These are phyloP conservation scores for Eupithecia dodoneata DNA, from an alignment of 2,888 invertebrate genomes.

Conservation along the genomic window DNA sequence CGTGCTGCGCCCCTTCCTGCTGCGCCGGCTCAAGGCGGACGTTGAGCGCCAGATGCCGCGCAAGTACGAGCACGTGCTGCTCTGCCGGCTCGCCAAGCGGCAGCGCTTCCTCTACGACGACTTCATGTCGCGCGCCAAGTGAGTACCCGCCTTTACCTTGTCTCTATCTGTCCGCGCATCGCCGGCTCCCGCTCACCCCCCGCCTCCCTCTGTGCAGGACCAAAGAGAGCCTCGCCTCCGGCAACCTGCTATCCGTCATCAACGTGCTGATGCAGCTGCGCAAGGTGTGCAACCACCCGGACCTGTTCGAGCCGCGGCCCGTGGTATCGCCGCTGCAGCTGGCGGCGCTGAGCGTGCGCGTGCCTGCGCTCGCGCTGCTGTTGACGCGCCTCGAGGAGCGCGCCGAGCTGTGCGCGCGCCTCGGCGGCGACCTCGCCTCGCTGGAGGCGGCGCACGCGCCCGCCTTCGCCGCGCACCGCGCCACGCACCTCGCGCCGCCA, in stretches of 20 bases:
- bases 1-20: slow-evolving; percentile 95
- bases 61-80: slow-evolving; percentile 97
- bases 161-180: background rate
- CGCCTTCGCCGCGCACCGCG: slow-evolving; percentile 93
- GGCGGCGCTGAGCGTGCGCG: slow-evolving; percentile 87
- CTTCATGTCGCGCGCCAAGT: slow-evolving; percentile 95
- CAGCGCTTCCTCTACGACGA: slow-evolving; percentile 99
- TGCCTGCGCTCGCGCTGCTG: slow-evolving; percentile 90
- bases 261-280: slow-evolving; percentile 98
- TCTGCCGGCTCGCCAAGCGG: slow-evolving; percentile 97
- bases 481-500: slow-evolving; percentile 89
- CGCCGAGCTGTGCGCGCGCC: slow-evolving; percentile 89
- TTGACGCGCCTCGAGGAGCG: slow-evolving; percentile 75
- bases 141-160: background rate
- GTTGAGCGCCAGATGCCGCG: slow-evolving; percentile 98
- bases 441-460: slow-evolving; percentile 87
- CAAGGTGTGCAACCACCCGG: slow-evolving; percentile 99
- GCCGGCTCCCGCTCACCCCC: slow-evolving; percentile 20
- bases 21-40: slow-evolving; percentile 95
- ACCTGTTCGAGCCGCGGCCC: slow-evolving; percentile 98
- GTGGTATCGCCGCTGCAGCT: slow-evolving; percentile 97
- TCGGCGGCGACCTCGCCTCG: slow-evolving; percentile 87
- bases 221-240: slow-evolving; percentile 95
- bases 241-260: slow-evolving; percentile 97
- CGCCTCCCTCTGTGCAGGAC: slow-evolving; percentile 86